A percentile compares a stretch with the other conserved stretches of the same genome.
phyloP scores from a whole-genome alignment of 1,140 invertebrate species.

The Archivesica marissinica region DNA sequence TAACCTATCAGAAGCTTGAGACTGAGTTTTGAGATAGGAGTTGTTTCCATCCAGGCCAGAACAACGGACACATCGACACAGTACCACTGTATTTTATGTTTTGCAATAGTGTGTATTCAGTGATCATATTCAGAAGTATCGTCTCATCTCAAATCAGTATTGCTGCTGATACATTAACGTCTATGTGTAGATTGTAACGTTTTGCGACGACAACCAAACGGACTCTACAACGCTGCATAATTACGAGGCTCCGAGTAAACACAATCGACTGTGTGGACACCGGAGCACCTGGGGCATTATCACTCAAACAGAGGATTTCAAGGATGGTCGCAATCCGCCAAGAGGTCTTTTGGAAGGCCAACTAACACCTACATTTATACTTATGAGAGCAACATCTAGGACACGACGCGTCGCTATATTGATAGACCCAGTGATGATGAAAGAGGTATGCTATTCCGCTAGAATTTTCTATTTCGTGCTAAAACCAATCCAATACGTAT shows the following conservation, averaged over 20 bases:
- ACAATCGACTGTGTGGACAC: conserved; percentile 88
- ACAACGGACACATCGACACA: too few relatives aligned
- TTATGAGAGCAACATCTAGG: conserved; percentile 52
- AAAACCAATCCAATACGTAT: too few relatives aligned
- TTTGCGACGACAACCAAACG: conserved; percentile 86
- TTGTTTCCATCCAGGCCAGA: too few relatives aligned
- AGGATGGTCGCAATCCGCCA: conserved; percentile 58
- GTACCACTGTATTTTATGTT: too few relatives aligned
- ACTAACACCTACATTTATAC: conserved; percentile 62
- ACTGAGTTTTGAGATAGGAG: too few relatives aligned
- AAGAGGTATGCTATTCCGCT: conserved; percentile 47
- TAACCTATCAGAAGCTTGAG: too few relatives aligned
- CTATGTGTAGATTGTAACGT: conserved; percentile 84
- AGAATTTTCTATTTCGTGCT: too few relatives aligned
- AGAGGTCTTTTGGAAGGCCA: conserved; percentile 59
- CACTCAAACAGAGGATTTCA: conserved; percentile 86
- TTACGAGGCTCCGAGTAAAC: conserved; percentile 88
- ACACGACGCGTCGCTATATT: conserved; percentile 50
- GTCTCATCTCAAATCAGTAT: too few relatives aligned
- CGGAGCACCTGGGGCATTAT: conserved; percentile 88
- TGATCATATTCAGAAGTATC: too few relatives aligned
- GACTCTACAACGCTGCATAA: conserved; percentile 85
- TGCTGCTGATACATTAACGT: too few relatives aligned
- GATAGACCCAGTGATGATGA: conserved; percentile 61
- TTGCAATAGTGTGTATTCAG: too few relatives aligned